These are phyloP conservation scores for Ictalurus furcatus DNA, from an alignment of 2,113 vertebrate genomes.

Conservation along the genomic window DNA sequence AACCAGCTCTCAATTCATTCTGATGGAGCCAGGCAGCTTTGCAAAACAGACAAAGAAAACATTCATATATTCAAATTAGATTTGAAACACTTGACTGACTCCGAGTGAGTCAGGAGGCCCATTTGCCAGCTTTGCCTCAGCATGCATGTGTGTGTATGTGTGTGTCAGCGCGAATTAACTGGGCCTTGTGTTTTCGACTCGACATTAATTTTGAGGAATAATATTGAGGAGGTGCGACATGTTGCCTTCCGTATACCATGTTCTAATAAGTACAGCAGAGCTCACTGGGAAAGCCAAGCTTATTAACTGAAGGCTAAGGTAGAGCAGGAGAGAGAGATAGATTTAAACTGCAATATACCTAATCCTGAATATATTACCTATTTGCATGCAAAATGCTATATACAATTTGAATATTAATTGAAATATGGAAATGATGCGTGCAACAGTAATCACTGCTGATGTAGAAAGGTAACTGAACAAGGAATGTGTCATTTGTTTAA, in stretches of 20 bases:
- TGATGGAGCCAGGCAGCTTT: conserved; percentile 54
- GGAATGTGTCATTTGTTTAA: conserved; percentile 28
- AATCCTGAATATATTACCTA: conserved; percentile 78
- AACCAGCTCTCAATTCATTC: conserved; percentile 56
- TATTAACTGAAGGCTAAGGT: conserved; percentile 73
- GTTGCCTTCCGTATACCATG: conserved; percentile 71
- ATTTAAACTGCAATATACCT: conserved; percentile 76
- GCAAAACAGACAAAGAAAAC: conserved; percentile 73
- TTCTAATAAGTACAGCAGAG: conserved; percentile 79
- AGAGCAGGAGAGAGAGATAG: conserved; percentile 64
- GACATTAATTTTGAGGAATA: conserved; percentile 78
- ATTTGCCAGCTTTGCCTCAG: conserved; percentile 71
- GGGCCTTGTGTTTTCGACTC: conserved; percentile 68
- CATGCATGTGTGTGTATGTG: conserved; percentile 43
- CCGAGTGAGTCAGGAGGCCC: conserved; percentile 66
- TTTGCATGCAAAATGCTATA: conserved; percentile 73
- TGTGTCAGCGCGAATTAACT: conserved; percentile 74
- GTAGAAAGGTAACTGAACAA: conserved; percentile 73
- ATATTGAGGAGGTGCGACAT: conserved; percentile 74
- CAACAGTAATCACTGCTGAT: conserved; percentile 72
- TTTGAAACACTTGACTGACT: conserved; percentile 79
- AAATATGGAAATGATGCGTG: conserved; percentile 75
- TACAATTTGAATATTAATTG: conserved; percentile 78
- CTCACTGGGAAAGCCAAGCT: conserved; percentile 70
- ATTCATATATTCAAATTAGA: conserved; percentile 83